Evolutionary conservation across 2,888 invertebrate genomes (phyloP), one percentile per base, ranked within the genome.

Genomic region (Hanleya hanleyi): DNA sequence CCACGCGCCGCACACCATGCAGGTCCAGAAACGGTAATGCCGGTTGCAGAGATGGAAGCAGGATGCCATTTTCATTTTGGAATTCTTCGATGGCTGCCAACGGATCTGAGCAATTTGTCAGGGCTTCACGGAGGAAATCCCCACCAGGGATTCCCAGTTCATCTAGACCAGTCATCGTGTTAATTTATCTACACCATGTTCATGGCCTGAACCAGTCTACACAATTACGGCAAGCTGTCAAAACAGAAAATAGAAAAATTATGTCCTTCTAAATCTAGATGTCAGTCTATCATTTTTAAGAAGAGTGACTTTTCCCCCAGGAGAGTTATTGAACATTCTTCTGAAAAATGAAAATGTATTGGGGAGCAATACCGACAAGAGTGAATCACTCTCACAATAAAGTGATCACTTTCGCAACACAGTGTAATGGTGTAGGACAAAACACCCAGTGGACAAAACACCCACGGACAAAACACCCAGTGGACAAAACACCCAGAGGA

Each of bases 21-120:
- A 99, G 93, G 91, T 99, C 99, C 12, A 99, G 92, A 22, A 99
- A 92, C 0, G 98, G 98, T 75, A 99, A 91, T 95, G 98, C 98
- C 22, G 98, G 97, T 66, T 97, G 93, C 66, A 99, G 91, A 0
- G 98, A 98, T 0, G 98, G 97, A 64, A 98, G 91, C 71, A 88
- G 77, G 62, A 90, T 88, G 6, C 91, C 90, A 85, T 91, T 91
- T 69, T 91, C 90, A 33, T 96, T 92, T 94, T 98, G 97, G 92
- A 99, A 99, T 91, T 98, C 97, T 92, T 98, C 97, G 78, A 99
- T 99, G n/a, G 98, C 98, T 92, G 97, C 97, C 49, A 98, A 90
- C 15, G 98, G 98, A 92, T 99, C 98, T 0, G 97, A 96, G 89
- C 98, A 98, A 86, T 96, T 97, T 18, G 97, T 97, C 22, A 98